Evolutionary conservation across 1,140 invertebrate species (phyloP).

Genomic region (Pseudomyrmex gracilis): DNA sequence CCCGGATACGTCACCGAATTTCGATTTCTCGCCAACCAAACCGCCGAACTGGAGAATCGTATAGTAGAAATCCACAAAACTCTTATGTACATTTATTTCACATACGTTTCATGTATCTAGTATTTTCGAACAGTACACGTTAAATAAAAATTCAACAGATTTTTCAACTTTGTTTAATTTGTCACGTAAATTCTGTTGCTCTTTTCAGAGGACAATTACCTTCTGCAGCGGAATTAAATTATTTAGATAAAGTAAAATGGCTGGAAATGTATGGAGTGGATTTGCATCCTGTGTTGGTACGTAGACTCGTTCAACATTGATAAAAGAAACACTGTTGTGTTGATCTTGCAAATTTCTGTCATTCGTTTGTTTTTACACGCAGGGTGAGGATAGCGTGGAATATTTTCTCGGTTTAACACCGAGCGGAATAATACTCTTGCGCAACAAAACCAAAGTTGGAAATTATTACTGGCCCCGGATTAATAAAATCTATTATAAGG

Average conservation of each 20-base stretch:
- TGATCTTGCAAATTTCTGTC: conserved; percentile 21
- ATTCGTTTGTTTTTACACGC: conserved; percentile 79
- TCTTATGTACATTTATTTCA: conserved; percentile 89
- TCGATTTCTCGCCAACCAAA: conserved; percentile 97
- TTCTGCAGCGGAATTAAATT: conserved; percentile 90
- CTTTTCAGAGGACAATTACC: conserved; percentile 89
- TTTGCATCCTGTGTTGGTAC: conserved; percentile 91
- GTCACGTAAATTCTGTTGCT: background rate
- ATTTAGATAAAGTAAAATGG: conserved; percentile 93
- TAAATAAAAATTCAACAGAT: background rate
- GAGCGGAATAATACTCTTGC: conserved; percentile 97
- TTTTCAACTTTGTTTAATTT: background rate
- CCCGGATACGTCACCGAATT: conserved; percentile 98
- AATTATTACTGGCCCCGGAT: conserved; percentile 99
- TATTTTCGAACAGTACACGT: conserved; percentile 12
- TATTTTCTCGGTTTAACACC: conserved; percentile 99
- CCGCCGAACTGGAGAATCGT: conserved; percentile 94
- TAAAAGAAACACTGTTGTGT: background rate
- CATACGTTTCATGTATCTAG: background rate
- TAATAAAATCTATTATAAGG: conserved; percentile 97
- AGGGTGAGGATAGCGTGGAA: conserved; percentile 98
- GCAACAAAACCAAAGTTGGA: conserved; percentile 98
- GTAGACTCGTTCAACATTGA: conserved; percentile 71
- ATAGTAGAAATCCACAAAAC: conserved; percentile 96
- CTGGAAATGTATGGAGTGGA: conserved; percentile 94